phyloP scores from a whole-genome alignment of 2,113 vertebrate species.

The Potamarius usumacintae region DNA sequence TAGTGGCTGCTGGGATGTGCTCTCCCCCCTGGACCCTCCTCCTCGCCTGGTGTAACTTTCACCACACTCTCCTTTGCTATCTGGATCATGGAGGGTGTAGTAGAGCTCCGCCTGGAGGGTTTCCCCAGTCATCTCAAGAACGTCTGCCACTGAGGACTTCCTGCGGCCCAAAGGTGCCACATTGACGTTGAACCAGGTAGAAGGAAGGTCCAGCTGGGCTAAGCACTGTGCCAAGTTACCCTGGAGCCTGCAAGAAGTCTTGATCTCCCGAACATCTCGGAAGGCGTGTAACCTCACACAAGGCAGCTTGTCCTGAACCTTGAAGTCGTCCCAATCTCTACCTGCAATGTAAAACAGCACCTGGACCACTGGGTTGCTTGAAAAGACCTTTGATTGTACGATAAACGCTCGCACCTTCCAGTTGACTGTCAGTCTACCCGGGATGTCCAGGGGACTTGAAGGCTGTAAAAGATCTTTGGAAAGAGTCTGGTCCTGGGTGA shows the following conservation, averaged over 20 bases:
- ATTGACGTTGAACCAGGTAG: conserved; percentile 86
- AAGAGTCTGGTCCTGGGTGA: conserved; percentile 84
- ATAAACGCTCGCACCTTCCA: conserved; percentile 99
- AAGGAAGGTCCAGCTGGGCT: conserved; percentile 87
- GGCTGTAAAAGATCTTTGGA: conserved; percentile 93
- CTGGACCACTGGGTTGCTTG: conserved; percentile 86
- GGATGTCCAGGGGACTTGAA: conserved; percentile 88
- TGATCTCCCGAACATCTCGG: conserved; percentile 85
- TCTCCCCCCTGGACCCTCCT: conserved; percentile 71
- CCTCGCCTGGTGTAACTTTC: conserved; percentile 69
- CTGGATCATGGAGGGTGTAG: conserved; percentile 87
- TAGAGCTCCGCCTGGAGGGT: conserved; percentile 90
- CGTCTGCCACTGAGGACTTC: conserved; percentile 71
- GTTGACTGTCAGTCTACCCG: conserved; percentile 88
- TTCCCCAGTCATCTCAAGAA: conserved; percentile 77
- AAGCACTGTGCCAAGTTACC: conserved; percentile 90
- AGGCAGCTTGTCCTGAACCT: conserved; percentile 83
- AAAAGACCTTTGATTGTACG: conserved; percentile 83
- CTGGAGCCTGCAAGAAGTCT: conserved; percentile 87
- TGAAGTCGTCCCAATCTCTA: conserved; percentile 94
- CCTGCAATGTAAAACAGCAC: conserved; percentile 96
- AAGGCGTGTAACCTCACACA: conserved; percentile 92
- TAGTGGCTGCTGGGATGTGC: conserved; percentile 88
- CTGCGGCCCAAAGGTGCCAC: conserved; percentile 79
- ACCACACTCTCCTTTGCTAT: conserved; percentile 77